These are phyloP conservation scores for Epinephelus malabaricus DNA, from an alignment of 2,797 vertebrate genomes.

Conservation along the genomic window DNA sequence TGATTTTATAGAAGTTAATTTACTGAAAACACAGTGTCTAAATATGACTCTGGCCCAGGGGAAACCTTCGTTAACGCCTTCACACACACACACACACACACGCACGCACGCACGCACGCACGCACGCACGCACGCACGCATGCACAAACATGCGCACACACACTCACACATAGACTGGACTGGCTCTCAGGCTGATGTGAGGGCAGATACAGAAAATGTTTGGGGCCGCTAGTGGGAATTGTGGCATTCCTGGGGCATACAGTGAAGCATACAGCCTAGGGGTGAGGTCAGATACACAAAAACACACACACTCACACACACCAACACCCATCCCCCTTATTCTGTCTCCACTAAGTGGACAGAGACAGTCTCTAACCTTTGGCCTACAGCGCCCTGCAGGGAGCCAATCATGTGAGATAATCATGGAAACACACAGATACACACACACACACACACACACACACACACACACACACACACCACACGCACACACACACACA, in stretches of 20 bases:
- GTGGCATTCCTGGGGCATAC: slow-evolving; percentile 75
- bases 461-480: too few relatives aligned
- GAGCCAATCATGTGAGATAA: slow-evolving; percentile 79
- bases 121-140: slow-evolving; percentile 5
- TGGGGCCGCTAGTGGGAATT: slow-evolving; percentile 62
- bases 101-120: background rate
- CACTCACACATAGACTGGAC: slow-evolving; percentile 29
- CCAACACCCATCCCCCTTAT: slow-evolving; percentile 37
- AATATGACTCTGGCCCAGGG: slow-evolving; percentile 54
- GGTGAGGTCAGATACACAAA: slow-evolving; percentile 71
- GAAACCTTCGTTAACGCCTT: slow-evolving; percentile 59
- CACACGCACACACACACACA: background rate
- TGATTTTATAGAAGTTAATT: slow-evolving; percentile 52
- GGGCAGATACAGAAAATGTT: slow-evolving; percentile 69
- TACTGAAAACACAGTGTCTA: slow-evolving; percentile 47
- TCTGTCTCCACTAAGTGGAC: slow-evolving; percentile 59
- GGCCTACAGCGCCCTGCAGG: slow-evolving; percentile 56
- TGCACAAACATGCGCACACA: slow-evolving; percentile 9
- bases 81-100: background rate
- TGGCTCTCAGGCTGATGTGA: slow-evolving; percentile 60
- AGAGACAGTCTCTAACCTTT: slow-evolving; percentile 69
- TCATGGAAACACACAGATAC: slow-evolving; percentile 58
- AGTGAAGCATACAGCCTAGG: slow-evolving; percentile 67
- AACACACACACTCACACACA: slow-evolving; percentile 36
- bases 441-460: slow-evolving; percentile 24